Evolutionary conservation across 2,113 vertebrate genomes (phyloP).

Genomic region (Nymphicus hollandicus): DNA sequence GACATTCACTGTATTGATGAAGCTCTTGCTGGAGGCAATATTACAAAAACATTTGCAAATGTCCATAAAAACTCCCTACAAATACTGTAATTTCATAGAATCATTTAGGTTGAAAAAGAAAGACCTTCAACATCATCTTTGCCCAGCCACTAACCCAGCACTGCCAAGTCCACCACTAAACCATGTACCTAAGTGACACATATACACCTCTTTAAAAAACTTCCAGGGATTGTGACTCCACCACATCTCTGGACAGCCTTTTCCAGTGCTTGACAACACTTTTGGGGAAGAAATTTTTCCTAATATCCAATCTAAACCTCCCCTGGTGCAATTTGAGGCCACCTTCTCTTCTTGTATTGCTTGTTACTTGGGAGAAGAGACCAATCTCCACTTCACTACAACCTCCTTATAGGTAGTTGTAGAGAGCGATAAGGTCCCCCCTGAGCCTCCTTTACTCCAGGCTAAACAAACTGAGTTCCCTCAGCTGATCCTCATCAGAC

Average conservation of each 20-base stretch:
- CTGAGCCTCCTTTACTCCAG: not conserved
- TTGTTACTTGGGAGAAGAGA: not conserved
- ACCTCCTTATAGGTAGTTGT: not conserved
- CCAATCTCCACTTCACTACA: not conserved
- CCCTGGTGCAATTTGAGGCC: not conserved
- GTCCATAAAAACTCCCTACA: not conserved
- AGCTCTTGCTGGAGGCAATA: not conserved
- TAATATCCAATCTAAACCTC: not conserved
- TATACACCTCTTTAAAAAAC: not conserved
- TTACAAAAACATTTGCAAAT: not conserved
- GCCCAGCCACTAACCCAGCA: not conserved
- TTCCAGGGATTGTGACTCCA: not conserved
- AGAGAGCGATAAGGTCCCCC: not conserved
- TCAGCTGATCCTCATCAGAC: not conserved
- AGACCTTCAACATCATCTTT: not conserved
- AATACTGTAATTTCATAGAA: not conserved
- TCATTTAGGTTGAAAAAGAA: not conserved
- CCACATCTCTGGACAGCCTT: not conserved
- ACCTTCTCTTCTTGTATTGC: not conserved
- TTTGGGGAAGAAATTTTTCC: not conserved
- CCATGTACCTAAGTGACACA: not conserved
- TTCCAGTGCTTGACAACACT: not conserved
- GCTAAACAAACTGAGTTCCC: not conserved
- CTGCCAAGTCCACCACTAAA: not conserved
- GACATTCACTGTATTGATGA: not conserved